Conservation (phyloP, 2,797 vertebrate species). For the Coilia nasus region DNA sequence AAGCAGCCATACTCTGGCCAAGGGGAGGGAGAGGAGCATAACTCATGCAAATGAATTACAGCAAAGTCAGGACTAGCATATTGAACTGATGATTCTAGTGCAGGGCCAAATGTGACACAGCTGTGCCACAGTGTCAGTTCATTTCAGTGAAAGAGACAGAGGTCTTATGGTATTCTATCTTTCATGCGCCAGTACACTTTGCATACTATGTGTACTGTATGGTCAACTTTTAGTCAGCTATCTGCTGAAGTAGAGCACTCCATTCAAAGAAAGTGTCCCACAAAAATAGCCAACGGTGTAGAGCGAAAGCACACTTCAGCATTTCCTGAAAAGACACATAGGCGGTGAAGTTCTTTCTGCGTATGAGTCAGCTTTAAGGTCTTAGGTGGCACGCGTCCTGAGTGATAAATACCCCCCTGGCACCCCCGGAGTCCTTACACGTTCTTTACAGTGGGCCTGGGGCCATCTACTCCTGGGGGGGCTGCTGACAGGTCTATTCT, state of each 20-base stretch:
- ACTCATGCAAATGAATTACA: not conserved
- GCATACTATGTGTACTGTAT: not conserved
- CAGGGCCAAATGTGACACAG: not conserved
- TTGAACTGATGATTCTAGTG: not conserved
- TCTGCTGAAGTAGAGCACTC: not conserved
- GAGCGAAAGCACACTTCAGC: not conserved
- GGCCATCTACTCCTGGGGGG: slow-evolving; percentile 53
- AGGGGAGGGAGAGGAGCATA: not conserved
- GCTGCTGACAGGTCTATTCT: slow-evolving; percentile 74
- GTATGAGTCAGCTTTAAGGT: slow-evolving; percentile 10
- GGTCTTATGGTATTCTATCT: not conserved
- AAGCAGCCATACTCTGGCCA: not conserved
- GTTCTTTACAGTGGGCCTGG: slow-evolving; percentile 59
- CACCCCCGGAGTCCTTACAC: slow-evolving; percentile 11
- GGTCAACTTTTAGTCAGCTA: not conserved
- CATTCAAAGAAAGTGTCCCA: not conserved
- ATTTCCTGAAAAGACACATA: not conserved
- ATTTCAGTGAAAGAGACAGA: not conserved
- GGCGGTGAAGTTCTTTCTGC: not conserved
- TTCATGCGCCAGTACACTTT: not conserved
- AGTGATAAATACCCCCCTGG: slow-evolving; percentile 16
- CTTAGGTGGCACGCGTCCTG: slow-evolving; percentile 9
- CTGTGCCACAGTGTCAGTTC: not conserved
- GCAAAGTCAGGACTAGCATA: not conserved
- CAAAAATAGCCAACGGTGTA: not conserved